Evolutionary conservation across 2,797 vertebrate species (phyloP).

Genomic region (Ceryle rudis): DNA sequence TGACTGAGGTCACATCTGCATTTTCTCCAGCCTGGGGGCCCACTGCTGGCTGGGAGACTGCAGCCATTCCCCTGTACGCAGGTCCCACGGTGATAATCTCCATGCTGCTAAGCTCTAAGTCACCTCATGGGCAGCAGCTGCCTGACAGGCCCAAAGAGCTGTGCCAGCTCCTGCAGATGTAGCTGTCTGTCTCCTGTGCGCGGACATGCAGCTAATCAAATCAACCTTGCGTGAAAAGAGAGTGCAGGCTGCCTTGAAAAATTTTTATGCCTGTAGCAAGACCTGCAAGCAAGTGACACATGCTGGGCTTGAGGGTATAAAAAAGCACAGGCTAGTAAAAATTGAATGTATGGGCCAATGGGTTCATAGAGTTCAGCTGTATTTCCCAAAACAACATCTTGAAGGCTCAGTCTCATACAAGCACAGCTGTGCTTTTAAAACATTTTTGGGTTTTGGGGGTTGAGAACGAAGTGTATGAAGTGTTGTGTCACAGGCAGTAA

Average conservation of each 20-base stretch:
- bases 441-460: background rate
- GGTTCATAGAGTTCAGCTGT: background rate
- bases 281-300: background rate
- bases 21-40: background rate
- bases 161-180: background rate
- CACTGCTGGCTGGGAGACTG: background rate
- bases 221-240: background rate
- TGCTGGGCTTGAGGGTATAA: background rate
- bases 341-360: background rate
- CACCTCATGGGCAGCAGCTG: background rate
- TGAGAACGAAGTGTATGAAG: background rate
- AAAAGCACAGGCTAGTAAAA: background rate
- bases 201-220: background rate
- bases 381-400: background rate
- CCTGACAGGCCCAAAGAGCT: background rate
- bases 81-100: background rate
- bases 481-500: background rate
- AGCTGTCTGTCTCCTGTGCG: background rate
- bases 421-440: background rate
- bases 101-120: background rate
- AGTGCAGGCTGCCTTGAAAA: background rate
- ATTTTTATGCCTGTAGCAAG: background rate
- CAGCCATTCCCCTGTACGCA: accelerated
- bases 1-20: background rate
- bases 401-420: background rate